Evolutionary conservation across 1,140 invertebrate species (phyloP).

Genomic region (Eumaeus atala): DNA sequence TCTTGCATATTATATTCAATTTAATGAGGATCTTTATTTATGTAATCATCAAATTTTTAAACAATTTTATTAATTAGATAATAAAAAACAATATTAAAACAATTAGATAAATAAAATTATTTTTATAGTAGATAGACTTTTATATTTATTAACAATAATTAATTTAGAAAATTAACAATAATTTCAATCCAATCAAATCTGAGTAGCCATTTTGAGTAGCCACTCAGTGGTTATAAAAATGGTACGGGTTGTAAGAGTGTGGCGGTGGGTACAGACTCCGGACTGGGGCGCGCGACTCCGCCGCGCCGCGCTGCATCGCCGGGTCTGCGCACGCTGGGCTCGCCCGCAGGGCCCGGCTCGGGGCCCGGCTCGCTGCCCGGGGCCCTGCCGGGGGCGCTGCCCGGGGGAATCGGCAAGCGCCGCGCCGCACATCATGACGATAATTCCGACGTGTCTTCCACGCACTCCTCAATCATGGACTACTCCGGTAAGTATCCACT

Average conservation of each 20-base stretch:
- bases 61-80: too few species aligned
- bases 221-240: too few species aligned
- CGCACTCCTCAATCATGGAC: conserved; percentile 87
- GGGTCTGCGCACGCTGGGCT: conserved; percentile 78
- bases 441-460: conserved; percentile 89
- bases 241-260: conserved; percentile 28
- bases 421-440: conserved; percentile 84
- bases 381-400: conserved; percentile 85
- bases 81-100: too few species aligned
- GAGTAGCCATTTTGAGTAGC: too few species aligned
- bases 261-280: conserved; percentile 83
- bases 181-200: too few species aligned
- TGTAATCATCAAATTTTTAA: too few species aligned
- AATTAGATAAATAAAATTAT: too few species aligned
- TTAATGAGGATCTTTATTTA: too few species aligned
- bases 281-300: conserved; percentile 85
- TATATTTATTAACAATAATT: too few species aligned
- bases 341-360: conserved; percentile 67
- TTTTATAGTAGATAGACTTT: too few species aligned
- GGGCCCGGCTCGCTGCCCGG: conserved; percentile 79
- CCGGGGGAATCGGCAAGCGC: conserved; percentile 86
- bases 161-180: too few species aligned
- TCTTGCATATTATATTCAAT: too few species aligned
- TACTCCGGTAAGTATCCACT: conserved; percentile 81
- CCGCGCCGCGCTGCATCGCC: conserved; percentile 87